Evolutionary conservation across 2,113 vertebrate species (phyloP).

Genomic region (Sylvilagus bachmani): DNA sequence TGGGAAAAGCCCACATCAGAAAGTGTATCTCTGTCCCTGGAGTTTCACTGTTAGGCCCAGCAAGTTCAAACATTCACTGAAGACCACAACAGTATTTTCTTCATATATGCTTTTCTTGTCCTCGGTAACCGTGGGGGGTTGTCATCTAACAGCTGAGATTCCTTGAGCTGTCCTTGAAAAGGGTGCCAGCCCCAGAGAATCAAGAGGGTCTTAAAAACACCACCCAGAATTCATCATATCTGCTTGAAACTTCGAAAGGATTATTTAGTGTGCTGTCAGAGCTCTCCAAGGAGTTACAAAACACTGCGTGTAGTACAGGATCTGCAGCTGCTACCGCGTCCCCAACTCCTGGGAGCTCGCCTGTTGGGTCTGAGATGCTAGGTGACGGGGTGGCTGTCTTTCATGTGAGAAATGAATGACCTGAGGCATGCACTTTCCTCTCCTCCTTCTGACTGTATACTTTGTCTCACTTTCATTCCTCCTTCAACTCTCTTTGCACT

Average conservation of each 20-base stretch:
- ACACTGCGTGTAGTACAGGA: neutral
- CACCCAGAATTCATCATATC: slow-evolving; percentile 58
- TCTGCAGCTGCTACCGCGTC: neutral
- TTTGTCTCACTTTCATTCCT: slow-evolving; percentile 16
- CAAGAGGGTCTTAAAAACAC: slow-evolving; percentile 68
- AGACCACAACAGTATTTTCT: slow-evolving; percentile 49
- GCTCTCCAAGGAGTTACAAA: slow-evolving; percentile 62
- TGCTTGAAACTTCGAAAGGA: slow-evolving; percentile 67
- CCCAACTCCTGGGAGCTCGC: slow-evolving; percentile 16
- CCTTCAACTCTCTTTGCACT: neutral
- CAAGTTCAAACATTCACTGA: slow-evolving; percentile 79
- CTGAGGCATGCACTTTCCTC: neutral
- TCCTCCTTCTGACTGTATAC: neutral
- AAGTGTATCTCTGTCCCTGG: slow-evolving; percentile 73
- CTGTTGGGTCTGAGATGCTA: neutral
- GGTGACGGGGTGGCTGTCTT: neutral
- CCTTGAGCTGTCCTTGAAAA: slow-evolving; percentile 52
- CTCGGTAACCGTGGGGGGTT: slow-evolving; percentile 62
- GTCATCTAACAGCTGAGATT: slow-evolving; percentile 35
- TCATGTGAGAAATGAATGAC: slow-evolving; percentile 35
- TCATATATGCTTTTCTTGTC: slow-evolving; percentile 63
- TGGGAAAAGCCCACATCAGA: slow-evolving; percentile 76
- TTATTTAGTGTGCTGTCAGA: slow-evolving; percentile 65
- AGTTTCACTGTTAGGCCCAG: slow-evolving; percentile 62
- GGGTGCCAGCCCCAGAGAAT: slow-evolving; percentile 26